Conservation (phyloP, 2,113 vertebrate species). For the Delphinus delphis region DNA sequence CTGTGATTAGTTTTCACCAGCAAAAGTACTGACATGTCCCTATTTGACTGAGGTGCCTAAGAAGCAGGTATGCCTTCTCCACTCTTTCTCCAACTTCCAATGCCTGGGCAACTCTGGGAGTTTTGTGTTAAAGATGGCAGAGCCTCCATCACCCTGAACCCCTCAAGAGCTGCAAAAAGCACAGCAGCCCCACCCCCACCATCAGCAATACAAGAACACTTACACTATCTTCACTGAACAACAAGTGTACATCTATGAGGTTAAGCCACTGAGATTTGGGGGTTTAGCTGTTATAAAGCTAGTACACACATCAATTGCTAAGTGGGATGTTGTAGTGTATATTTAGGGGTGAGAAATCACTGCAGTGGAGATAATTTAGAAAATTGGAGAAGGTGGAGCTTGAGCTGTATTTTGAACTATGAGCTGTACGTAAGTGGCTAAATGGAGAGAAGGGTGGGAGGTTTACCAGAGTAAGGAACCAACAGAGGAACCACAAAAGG, state of each 20-base stretch:
- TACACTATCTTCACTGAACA: background rate
- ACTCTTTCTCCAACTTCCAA: background rate
- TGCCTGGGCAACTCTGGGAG: background rate
- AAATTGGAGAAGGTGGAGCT: background rate
- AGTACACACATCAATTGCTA: background rate
- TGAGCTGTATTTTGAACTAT: conserved; percentile 11
- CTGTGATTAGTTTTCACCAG: conserved; percentile 4
- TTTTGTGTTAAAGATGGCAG: background rate
- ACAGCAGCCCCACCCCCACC: background rate
- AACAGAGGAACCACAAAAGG: background rate
- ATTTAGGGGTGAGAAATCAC: background rate
- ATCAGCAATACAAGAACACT: background rate
- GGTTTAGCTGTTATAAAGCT: background rate
- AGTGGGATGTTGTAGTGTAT: background rate
- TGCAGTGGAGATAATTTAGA: background rate
- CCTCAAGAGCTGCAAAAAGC: background rate
- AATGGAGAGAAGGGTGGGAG: background rate
- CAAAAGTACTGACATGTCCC: background rate
- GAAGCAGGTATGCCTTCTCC: background rate
- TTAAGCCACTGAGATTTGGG: background rate
- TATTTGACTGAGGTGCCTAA: background rate
- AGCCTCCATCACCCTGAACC: background rate
- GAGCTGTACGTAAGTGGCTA: background rate
- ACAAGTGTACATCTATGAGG: background rate
- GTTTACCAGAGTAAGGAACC: background rate